phyloP scores from a whole-genome alignment of 2,888 invertebrate species.

The Incurvaria masculella region DNA sequence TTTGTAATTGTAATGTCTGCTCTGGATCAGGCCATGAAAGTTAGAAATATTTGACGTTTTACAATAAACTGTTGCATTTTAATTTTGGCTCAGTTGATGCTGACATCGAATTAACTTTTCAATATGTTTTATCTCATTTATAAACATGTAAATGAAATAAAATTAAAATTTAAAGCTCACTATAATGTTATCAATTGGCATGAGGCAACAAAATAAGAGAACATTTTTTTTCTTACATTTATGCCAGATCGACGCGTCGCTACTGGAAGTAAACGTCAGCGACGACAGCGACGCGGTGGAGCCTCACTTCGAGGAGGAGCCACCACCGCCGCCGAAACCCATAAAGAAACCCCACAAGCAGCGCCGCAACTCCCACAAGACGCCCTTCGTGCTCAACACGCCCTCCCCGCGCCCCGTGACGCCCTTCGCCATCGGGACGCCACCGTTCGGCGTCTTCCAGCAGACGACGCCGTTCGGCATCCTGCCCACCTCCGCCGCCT shows the following conservation, averaged over 20 bases:
- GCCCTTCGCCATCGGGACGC: neutral
- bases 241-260: slow-evolving; percentile 45
- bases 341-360: slow-evolving; percentile 49
- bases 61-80: no score
- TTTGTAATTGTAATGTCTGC: no score
- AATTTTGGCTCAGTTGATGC: no score
- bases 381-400: slow-evolving; percentile 44
- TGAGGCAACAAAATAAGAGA: no score
- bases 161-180: no score
- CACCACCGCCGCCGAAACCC: slow-evolving; percentile 18
- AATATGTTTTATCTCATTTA: no score
- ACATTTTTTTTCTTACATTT: no score
- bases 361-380: slow-evolving; percentile 44
- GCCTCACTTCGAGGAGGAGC: neutral
- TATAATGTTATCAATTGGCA: no score
- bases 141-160: no score
- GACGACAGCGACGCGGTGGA: slow-evolving; percentile 32
- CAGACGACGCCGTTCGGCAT: slow-evolving; percentile 26
- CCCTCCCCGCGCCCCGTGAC: slow-evolving; percentile 17
- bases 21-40: no score
- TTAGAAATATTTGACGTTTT: no score
- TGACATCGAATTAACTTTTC: no score
- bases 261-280: slow-evolving; percentile 45
- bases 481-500: neutral
- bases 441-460: slow-evolving; percentile 42